phyloP scores from a whole-genome alignment of 1,140 invertebrate species.

The Sycophila sp. region DNA sequence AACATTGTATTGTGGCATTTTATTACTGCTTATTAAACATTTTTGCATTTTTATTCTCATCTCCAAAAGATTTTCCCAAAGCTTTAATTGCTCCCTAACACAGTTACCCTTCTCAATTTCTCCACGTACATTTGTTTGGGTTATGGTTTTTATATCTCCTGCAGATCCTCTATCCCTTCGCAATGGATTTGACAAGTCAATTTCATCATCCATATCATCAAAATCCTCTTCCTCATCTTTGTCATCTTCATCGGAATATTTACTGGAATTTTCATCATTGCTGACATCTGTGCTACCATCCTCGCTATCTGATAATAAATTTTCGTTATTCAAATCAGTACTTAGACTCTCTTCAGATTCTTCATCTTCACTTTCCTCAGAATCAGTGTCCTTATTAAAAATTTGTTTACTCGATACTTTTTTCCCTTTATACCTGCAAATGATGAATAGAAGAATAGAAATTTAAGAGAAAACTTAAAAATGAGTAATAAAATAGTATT shows the following conservation, averaged over 20 bases:
- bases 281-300: not conserved
- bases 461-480: slow-evolving; percentile 26
- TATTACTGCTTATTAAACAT: slow-evolving; percentile 77
- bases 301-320: slow-evolving; percentile 15
- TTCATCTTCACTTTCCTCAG: slow-evolving; percentile 40
- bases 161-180: slow-evolving; percentile 53
- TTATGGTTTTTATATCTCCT: slow-evolving; percentile 68
- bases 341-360: not conserved
- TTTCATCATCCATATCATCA: slow-evolving; percentile 51
- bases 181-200: slow-evolving; percentile 33
- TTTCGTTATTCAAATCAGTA: slow-evolving; percentile 17
- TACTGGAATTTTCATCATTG: not conserved
- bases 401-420: slow-evolving; percentile 70
- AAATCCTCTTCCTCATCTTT: slow-evolving; percentile 47
- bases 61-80: slow-evolving; percentile 88
- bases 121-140: slow-evolving; percentile 67
- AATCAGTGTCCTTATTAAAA: slow-evolving; percentile 50
- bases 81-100: slow-evolving; percentile 77
- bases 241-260: slow-evolving; percentile 13
- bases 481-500: slow-evolving; percentile 9
- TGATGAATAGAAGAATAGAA: slow-evolving; percentile 15
- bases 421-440: slow-evolving; percentile 75
- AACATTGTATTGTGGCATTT: slow-evolving; percentile 75
- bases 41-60: slow-evolving; percentile 87
- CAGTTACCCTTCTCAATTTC: slow-evolving; percentile 81